Evolutionary conservation across 2,113 vertebrate genomes (phyloP).

Genomic region (Toxotes jaculatrix): DNA sequence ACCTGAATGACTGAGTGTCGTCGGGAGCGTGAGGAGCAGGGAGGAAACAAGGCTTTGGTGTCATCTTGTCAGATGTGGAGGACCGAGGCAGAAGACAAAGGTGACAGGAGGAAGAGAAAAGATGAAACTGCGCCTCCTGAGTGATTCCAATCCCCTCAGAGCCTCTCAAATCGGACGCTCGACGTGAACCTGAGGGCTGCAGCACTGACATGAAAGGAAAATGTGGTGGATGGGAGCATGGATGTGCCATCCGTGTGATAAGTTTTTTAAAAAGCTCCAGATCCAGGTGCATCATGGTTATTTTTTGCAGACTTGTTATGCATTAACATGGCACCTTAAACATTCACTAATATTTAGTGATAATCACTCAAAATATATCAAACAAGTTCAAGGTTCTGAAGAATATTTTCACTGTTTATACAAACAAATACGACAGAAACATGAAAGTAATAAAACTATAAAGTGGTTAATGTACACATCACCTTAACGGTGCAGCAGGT

Average conservation of each 20-base stretch:
- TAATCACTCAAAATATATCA: too few relatives aligned
- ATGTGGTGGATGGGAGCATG: neutral
- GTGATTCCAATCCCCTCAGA: slow-evolving; percentile 14
- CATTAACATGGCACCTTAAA: too few relatives aligned
- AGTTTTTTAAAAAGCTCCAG: neutral
- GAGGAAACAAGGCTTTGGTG: slow-evolving; percentile 67
- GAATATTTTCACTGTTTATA: too few relatives aligned
- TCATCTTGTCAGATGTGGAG: slow-evolving; percentile 47
- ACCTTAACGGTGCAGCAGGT: too few relatives aligned
- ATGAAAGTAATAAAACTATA: too few relatives aligned
- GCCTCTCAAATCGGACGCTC: slow-evolving; percentile 7
- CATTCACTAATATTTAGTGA: too few relatives aligned
- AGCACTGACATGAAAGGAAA: neutral
- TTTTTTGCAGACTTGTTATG: neutral
- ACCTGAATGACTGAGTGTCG: slow-evolving; percentile 51
- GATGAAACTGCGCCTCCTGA: slow-evolving; percentile 18
- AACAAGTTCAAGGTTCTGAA: too few relatives aligned
- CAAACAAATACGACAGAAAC: too few relatives aligned
- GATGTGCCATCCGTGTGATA: neutral
- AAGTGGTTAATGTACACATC: too few relatives aligned
- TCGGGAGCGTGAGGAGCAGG: slow-evolving; percentile 38
- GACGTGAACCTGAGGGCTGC: neutral
- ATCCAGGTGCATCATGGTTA: neutral
- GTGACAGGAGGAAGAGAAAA: slow-evolving; percentile 46
- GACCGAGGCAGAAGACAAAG: slow-evolving; percentile 33